Evolutionary conservation across 2,797 vertebrate species (phyloP).

Genomic region (Paguma larvata): DNA sequence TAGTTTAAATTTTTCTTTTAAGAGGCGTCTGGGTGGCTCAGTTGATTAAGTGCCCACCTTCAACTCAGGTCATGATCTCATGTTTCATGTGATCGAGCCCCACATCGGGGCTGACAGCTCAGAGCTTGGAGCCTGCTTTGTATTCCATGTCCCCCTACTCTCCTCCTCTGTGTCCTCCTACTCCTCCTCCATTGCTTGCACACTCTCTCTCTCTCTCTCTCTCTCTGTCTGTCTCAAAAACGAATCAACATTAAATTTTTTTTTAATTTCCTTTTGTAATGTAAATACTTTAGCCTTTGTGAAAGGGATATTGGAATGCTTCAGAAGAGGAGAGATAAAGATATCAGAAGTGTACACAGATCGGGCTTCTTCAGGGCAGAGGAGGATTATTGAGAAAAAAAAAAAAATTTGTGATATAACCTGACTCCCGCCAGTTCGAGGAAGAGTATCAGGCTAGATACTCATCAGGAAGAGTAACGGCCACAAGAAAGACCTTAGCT

Average conservation of each 20-base stretch:
- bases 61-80: too few relatives aligned
- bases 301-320: not conserved
- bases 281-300: conserved; percentile 18
- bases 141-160: too few relatives aligned
- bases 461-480: not conserved
- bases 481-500: not conserved
- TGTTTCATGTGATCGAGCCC: too few relatives aligned
- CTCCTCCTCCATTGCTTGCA: too few relatives aligned
- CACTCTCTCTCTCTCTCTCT: too few relatives aligned
- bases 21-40: too few relatives aligned
- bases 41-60: too few relatives aligned
- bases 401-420: not conserved
- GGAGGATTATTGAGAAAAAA: not conserved
- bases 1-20: conserved; percentile 26
- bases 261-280: conserved; percentile 3
- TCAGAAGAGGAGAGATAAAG: not conserved
- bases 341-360: not conserved
- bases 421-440: not conserved
- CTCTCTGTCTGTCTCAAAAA: too few relatives aligned
- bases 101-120: too few relatives aligned
- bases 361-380: not conserved
- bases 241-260: too few relatives aligned
- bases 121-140: too few relatives aligned
- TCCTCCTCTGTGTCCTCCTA: too few relatives aligned
- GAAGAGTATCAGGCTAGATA: not conserved